A percentile compares a stretch with the other conserved stretches of the same genome.
Conservation (phyloP, 1,140 invertebrate species). For the Tetramorium alpestre region DNA sequence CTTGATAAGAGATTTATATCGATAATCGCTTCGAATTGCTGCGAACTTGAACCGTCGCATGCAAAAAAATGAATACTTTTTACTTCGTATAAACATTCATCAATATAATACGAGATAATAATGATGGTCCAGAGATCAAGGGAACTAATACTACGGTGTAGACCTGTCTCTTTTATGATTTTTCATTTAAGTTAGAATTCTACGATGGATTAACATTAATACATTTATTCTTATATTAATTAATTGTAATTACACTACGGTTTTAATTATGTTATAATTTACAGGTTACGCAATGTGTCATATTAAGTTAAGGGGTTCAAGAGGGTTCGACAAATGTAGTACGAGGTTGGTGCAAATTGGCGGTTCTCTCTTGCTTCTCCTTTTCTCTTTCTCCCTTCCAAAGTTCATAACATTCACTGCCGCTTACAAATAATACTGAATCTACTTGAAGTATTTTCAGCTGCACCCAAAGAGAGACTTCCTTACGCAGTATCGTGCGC, state of each 20-base stretch:
- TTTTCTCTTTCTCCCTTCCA: slow-evolving; percentile 2
- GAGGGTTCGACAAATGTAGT: slow-evolving; percentile 33
- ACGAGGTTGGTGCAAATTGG: slow-evolving; percentile 42
- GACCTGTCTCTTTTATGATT: slow-evolving; percentile 65
- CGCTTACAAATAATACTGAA: slow-evolving; percentile 74
- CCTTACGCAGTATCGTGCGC: slow-evolving; percentile 14
- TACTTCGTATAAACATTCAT: slow-evolving; percentile 36
- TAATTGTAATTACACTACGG: slow-evolving; percentile 62
- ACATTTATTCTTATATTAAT: slow-evolving; percentile 57
- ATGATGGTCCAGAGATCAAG: slow-evolving; percentile 77
- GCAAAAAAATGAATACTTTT: slow-evolving; percentile 16
- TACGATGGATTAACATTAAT: slow-evolving; percentile 66
- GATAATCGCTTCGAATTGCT: slow-evolving; percentile 8
- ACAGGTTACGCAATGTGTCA: slow-evolving; percentile 60
- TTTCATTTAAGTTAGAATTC: slow-evolving; percentile 52
- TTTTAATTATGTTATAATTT: slow-evolving; percentile 67
- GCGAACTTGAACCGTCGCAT: not conserved
- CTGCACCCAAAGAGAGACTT: slow-evolving; percentile 46
- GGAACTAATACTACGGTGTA: slow-evolving; percentile 73
- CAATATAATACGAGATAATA: slow-evolving; percentile 59
- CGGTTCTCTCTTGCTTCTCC: slow-evolving; percentile 14
- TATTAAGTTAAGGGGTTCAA: slow-evolving; percentile 53
- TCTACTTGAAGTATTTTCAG: slow-evolving; percentile 65
- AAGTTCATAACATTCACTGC: slow-evolving; percentile 37
- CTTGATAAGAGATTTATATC: not conserved